These are phyloP conservation scores for Ochropleura leucogaster DNA, from an alignment of 2,888 invertebrate genomes.

Conservation along the genomic window DNA sequence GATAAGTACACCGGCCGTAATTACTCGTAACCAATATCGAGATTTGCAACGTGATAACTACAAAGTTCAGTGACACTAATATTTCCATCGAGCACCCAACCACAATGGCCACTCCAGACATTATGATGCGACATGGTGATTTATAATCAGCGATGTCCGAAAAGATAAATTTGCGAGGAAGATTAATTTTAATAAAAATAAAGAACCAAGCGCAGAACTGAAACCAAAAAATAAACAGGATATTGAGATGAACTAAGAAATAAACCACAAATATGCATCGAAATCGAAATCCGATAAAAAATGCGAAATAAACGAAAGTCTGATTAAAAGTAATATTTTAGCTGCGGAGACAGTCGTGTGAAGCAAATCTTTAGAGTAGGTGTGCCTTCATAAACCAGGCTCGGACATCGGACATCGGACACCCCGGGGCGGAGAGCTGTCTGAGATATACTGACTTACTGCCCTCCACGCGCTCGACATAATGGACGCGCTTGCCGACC, in stretches of 20 bases:
- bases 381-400: conserved; percentile 79
- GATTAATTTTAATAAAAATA: conserved; percentile 30
- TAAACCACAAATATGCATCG: conserved; percentile 60
- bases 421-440: conserved; percentile 78
- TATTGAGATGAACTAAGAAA: conserved; percentile 43
- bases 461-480: conserved; percentile 59
- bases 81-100: conserved; percentile 40
- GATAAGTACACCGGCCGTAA: conserved; percentile 76
- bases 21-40: conserved; percentile 72
- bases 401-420: conserved; percentile 79
- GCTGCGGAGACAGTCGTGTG: conserved; percentile 73
- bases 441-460: conserved; percentile 75
- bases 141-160: conserved; percentile 40
- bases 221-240: conserved; percentile 32
- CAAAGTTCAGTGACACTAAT: conserved; percentile 66
- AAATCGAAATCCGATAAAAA: conserved; percentile 70
- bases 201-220: conserved; percentile 12
- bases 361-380: conserved; percentile 78
- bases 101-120: conserved; percentile 30
- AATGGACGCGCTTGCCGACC: conserved; percentile 58
- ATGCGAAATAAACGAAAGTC: conserved; percentile 70
- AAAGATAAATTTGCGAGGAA: conserved; percentile 31
- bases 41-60: conserved; percentile 70
- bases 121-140: conserved; percentile 39
- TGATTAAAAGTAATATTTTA: conserved; percentile 81